These are phyloP conservation scores for Bambusicola thoracicus DNA, from an alignment of 2,113 vertebrate genomes.

Conservation along the genomic window DNA sequence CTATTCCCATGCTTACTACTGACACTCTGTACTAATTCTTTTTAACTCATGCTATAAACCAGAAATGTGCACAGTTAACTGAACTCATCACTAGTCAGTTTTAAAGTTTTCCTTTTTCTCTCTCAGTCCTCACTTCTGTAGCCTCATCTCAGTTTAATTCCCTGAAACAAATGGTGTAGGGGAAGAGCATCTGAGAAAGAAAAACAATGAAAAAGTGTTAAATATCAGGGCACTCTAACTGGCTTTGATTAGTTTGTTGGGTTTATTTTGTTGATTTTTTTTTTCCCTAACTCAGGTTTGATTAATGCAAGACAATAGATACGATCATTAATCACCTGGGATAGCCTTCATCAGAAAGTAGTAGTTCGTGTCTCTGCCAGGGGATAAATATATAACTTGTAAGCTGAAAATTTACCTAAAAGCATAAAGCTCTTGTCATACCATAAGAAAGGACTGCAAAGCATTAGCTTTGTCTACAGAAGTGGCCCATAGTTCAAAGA, in stretches of 20 bases:
- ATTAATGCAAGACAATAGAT: neutral
- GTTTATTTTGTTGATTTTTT: neutral
- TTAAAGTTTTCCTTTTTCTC: neutral
- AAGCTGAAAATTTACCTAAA: neutral
- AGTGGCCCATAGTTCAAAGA: neutral
- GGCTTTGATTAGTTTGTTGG: neutral
- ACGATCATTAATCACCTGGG: neutral
- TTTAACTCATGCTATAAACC: neutral
- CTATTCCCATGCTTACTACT: neutral
- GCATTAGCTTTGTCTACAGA: neutral
- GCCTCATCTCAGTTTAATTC: neutral
- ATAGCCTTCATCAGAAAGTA: neutral
- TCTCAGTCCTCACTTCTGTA: neutral
- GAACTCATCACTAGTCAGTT: neutral
- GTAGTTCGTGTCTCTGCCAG: neutral
- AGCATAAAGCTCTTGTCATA: neutral
- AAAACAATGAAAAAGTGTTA: neutral
- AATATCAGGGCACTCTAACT: neutral
- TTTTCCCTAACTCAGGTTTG: neutral
- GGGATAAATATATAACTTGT: neutral
- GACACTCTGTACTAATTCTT: neutral
- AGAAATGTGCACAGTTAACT: neutral
- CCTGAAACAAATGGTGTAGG: neutral
- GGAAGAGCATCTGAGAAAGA: neutral
- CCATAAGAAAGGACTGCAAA: neutral